These are phyloP conservation scores for Andrena fulva DNA, from an alignment of 2,888 invertebrate species.

Conservation along the genomic window DNA sequence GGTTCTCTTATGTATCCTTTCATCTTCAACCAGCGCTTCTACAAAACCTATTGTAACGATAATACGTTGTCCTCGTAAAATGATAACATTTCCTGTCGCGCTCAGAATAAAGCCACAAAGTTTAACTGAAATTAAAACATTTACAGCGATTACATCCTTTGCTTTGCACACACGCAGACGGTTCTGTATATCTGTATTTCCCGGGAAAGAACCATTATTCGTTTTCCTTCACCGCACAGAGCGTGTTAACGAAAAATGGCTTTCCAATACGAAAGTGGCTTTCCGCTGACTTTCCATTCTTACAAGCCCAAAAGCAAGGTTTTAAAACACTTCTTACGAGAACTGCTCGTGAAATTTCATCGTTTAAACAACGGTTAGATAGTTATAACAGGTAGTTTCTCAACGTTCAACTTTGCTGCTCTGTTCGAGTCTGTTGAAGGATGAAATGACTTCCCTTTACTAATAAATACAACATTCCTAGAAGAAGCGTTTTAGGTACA, in stretches of 20 bases:
- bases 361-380: conserved; percentile 15
- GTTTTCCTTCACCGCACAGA: conserved; percentile 27
- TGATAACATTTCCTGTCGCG: not conserved
- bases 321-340: conserved; percentile 10
- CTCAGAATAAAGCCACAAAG: not conserved
- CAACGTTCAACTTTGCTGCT: not conserved
- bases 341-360: conserved; percentile 41
- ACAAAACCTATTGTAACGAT: too few relatives aligned
- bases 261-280: conserved; percentile 53
- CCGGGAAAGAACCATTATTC: conserved; percentile 15
- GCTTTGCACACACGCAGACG: not conserved
- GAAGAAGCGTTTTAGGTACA: not conserved
- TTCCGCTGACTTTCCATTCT: conserved; percentile 45
- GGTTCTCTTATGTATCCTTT: conserved; percentile 7
- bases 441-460: not conserved
- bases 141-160: not conserved
- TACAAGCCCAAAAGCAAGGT: conserved; percentile 21
- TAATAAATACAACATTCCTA: not conserved
- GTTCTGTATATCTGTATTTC: conserved; percentile 29
- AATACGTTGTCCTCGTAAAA: not conserved
- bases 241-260: conserved; percentile 59
- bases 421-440: not conserved
- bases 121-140: not conserved
- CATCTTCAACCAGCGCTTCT: not conserved
- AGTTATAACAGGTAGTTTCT: not conserved